phyloP scores from a whole-genome alignment of 2,113 vertebrate species.

The Drymodes brunneopygia region DNA sequence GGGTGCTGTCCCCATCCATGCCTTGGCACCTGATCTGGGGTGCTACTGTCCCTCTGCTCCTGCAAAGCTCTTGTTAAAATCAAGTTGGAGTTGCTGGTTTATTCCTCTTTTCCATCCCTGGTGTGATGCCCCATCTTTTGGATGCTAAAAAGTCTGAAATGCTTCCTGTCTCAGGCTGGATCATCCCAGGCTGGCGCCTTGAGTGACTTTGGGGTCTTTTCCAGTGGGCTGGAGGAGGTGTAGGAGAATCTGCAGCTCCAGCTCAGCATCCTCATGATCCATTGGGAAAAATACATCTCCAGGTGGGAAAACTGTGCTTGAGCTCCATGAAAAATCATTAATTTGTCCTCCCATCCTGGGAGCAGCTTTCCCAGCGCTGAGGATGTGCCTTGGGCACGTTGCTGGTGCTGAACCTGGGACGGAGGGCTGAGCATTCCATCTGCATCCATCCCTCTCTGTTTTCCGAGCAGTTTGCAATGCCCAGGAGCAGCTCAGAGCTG shows the following conservation, averaged over 20 bases:
- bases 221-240: neutral
- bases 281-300: neutral
- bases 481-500: neutral
- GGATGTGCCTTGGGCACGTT: rapidly evolving
- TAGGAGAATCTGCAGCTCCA: neutral
- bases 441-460: neutral
- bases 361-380: rapidly evolving
- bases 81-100: neutral
- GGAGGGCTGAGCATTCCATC: neutral
- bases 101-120: neutral
- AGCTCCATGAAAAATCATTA: neutral
- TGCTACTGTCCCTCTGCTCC: neutral
- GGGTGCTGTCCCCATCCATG: neutral
- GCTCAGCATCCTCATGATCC: neutral
- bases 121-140: neutral
- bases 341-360: neutral
- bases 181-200: neutral
- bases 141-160: neutral
- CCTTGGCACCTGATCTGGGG: neutral
- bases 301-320: neutral
- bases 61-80: neutral
- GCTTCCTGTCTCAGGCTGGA: neutral
- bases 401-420: rapidly evolving
- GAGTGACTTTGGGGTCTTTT: neutral
- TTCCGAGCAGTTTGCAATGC: rapidly evolving